These are phyloP conservation scores for Ornithorhynchus anatinus DNA, from an alignment of 2,113 vertebrate species.

Conservation along the genomic window DNA sequence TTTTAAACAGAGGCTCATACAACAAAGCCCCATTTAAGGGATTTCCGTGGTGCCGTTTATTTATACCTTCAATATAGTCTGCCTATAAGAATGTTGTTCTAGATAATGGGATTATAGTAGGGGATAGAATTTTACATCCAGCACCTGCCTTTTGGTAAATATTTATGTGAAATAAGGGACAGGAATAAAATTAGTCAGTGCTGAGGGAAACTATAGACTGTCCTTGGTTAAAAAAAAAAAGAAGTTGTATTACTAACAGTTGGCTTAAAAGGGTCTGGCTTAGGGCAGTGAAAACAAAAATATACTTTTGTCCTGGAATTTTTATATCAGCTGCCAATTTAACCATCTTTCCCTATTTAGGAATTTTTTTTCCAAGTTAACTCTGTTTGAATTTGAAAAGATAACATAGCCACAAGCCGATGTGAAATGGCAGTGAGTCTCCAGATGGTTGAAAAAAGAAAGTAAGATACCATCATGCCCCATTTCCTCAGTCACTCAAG, in stretches of 20 bases:
- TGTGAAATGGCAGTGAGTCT: slow-evolving; percentile 21
- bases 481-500: not conserved
- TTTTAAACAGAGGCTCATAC: not conserved
- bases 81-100: not conserved
- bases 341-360: slow-evolving; percentile 63
- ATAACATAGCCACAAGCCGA: slow-evolving; percentile 6
- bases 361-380: slow-evolving; percentile 48
- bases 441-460: not conserved
- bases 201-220: not conserved
- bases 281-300: slow-evolving; percentile 45
- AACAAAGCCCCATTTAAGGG: not conserved
- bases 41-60: not conserved
- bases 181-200: slow-evolving; percentile 16
- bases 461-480: not conserved
- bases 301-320: slow-evolving; percentile 25
- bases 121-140: not conserved
- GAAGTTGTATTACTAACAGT: not conserved
- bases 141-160: slow-evolving; percentile 23
- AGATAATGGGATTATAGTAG: not conserved
- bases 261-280: slow-evolving; percentile 43
- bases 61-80: not conserved
- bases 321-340: slow-evolving; percentile 30
- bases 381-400: slow-evolving; percentile 13
- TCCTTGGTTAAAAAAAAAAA: slow-evolving; percentile 33
- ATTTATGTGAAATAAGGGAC: not conserved